A percentile compares a stretch with the other conserved stretches of the same genome.
These are phyloP conservation scores for Trissolcus basalis DNA, from an alignment of 1,140 invertebrate species.

Conservation along the genomic window DNA sequence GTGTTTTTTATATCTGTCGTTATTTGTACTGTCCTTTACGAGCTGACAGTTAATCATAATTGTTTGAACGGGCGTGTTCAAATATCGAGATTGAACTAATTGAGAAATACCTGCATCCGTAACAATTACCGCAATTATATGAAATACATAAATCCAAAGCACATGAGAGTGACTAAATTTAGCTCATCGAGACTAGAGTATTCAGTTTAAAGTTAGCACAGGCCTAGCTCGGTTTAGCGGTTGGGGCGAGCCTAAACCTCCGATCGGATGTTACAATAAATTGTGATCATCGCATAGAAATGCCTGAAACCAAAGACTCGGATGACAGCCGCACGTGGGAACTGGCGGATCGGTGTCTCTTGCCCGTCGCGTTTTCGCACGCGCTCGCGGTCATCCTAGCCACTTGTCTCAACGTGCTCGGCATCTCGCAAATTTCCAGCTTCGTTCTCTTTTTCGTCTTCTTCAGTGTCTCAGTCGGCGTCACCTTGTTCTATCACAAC, in stretches of 20 bases:
- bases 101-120: slow-evolving; percentile 6
- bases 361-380: slow-evolving; percentile 86
- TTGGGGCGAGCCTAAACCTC: slow-evolving; percentile 62
- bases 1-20: no score
- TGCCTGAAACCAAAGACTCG: slow-evolving; percentile 66
- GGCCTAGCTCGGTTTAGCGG: slow-evolving; percentile 68
- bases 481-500: slow-evolving; percentile 87
- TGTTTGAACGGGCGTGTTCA: background rate
- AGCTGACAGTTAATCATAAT: background rate
- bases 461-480: slow-evolving; percentile 81
- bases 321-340: slow-evolving; percentile 81
- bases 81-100: background rate
- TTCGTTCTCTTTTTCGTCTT: slow-evolving; percentile 86
- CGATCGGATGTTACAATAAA: slow-evolving; percentile 65
- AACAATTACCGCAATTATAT: slow-evolving; percentile 53
- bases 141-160: slow-evolving; percentile 66
- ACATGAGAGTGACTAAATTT: slow-evolving; percentile 71
- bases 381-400: slow-evolving; percentile 84
- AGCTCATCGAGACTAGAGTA: slow-evolving; percentile 71
- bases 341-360: slow-evolving; percentile 84
- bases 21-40: no score
- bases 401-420: slow-evolving; percentile 81
- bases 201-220: slow-evolving; percentile 75
- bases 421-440: slow-evolving; percentile 84
- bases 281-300: slow-evolving; percentile 45